phyloP scores from a whole-genome alignment of 2,888 invertebrate genomes.

The Ennomos erosarius region DNA sequence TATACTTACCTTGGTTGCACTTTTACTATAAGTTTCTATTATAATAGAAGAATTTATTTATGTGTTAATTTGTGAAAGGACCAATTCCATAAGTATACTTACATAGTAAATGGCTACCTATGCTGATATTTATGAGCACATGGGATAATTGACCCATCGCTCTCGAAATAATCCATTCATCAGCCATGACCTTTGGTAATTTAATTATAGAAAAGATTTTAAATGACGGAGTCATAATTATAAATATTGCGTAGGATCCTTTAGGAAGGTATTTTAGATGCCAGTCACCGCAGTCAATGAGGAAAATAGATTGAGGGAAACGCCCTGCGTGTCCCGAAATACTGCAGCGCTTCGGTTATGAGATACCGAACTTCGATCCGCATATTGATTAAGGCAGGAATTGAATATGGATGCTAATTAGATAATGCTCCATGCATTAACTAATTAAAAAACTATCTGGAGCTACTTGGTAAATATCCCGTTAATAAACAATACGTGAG shows the following conservation, averaged over 20 bases:
- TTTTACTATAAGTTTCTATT: no score
- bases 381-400: neutral
- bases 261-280: slow-evolving; percentile 1
- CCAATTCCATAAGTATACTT: neutral
- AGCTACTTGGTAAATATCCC: no score
- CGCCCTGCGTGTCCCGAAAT: no score
- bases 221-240: neutral
- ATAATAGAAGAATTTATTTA: no score
- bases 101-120: slow-evolving; percentile 7
- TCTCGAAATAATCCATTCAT: slow-evolving; percentile 22
- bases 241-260: slow-evolving; percentile 15
- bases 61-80: neutral
- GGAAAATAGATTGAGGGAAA: neutral
- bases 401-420: neutral
- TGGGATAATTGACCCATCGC: slow-evolving; percentile 1
- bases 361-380: neutral
- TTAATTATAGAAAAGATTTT: slow-evolving; percentile 24
- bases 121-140: slow-evolving; percentile 21
- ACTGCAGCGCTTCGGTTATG: no score
- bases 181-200: slow-evolving; percentile 23
- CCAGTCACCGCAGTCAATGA: neutral
- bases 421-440: no score
- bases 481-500: no score
- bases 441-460: no score
- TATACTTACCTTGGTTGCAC: no score